Percentiles rank a stretch among this genome's conserved stretches.
Conservation (phyloP, 2,113 vertebrate genomes). For the Varanus komodoensis region DNA sequence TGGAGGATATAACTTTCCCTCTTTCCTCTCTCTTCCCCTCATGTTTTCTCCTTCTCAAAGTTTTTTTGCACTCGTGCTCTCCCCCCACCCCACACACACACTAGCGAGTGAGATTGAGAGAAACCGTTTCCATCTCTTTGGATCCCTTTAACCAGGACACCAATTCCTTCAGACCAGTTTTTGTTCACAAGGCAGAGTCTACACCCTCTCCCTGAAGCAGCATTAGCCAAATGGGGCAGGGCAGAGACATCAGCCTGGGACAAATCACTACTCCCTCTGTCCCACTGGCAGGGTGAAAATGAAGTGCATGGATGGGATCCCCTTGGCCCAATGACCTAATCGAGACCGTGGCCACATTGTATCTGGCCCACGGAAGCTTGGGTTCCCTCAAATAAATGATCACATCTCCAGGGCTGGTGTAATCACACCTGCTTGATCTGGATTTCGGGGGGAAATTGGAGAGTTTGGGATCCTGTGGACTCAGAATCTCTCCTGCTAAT, state of each 20-base stretch:
- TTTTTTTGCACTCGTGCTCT: fast-evolving
- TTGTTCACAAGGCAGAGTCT: constrained; percentile 19
- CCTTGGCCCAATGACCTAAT: too few species aligned
- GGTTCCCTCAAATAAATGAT: background rate
- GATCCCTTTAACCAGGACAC: constrained; percentile 55
- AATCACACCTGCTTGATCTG: background rate
- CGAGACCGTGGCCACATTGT: too few species aligned
- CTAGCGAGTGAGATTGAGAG: background rate
- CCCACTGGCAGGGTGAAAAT: too few species aligned
- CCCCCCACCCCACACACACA: fast-evolving
- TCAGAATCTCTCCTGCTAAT: background rate
- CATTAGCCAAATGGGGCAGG: background rate
- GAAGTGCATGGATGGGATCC: too few species aligned
- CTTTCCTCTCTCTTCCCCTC: background rate
- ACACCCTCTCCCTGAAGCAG: background rate
- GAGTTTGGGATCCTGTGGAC: background rate
- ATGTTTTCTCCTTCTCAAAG: background rate
- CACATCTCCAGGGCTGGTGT: too few species aligned
- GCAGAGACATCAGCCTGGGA: background rate
- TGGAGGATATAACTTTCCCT: constrained; percentile 58
- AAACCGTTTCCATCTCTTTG: constrained; percentile 52
- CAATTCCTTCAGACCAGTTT: constrained; percentile 17
- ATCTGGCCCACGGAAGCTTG: too few species aligned
- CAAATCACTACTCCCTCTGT: background rate
- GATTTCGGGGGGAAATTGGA: background rate